These are phyloP conservation scores for Cryptomyrus ogoouensis DNA, from an alignment of 2,113 vertebrate species.

Conservation along the genomic window DNA sequence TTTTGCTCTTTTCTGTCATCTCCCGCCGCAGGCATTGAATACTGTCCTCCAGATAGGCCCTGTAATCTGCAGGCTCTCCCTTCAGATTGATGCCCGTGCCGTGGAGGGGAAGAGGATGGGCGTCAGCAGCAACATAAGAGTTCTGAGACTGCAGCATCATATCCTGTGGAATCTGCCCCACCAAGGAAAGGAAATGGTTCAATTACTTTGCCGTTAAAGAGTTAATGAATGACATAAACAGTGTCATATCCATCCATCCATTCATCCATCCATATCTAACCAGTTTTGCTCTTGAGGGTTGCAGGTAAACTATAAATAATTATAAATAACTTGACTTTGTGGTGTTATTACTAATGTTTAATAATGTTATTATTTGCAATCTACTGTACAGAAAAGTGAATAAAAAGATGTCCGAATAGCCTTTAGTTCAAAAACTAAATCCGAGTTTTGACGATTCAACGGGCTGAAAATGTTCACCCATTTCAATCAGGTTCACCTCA, in stretches of 20 bases:
- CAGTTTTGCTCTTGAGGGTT: not conserved
- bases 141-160: slow-evolving; percentile 71
- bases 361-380: not conserved
- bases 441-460: not conserved
- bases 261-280: not conserved
- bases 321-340: not conserved
- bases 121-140: slow-evolving; percentile 65
- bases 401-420: not conserved
- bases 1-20: slow-evolving; percentile 65
- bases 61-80: slow-evolving; percentile 51
- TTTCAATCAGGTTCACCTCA: not conserved
- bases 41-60: slow-evolving; percentile 63
- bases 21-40: slow-evolving; percentile 66
- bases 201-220: not conserved
- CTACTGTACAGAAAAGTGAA: not conserved
- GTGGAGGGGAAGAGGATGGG: slow-evolving; percentile 58
- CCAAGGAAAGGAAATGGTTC: not conserved
- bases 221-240: not conserved
- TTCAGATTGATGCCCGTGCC: slow-evolving; percentile 46
- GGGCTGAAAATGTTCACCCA: not conserved
- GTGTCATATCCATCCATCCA: not conserved
- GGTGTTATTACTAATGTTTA: not conserved
- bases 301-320: not conserved
- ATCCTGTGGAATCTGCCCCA: slow-evolving; percentile 66
- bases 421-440: not conserved